These are phyloP conservation scores for Aproaerema taeniolella DNA, from an alignment of 2,888 invertebrate species.

Conservation along the genomic window DNA sequence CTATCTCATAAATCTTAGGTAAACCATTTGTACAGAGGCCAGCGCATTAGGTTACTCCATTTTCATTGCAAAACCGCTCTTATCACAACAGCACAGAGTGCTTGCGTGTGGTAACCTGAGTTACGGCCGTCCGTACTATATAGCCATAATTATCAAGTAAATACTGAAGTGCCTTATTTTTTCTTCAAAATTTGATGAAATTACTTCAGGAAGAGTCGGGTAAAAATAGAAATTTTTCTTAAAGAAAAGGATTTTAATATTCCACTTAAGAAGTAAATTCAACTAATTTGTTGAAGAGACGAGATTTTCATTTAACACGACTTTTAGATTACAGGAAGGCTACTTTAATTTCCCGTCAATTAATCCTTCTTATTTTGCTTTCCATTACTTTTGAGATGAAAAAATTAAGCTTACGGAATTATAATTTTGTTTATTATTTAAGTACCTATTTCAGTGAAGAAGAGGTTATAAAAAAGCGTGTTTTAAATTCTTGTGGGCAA, in stretches of 20 bases:
- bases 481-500: neutral
- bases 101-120: too few relatives aligned
- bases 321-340: slow-evolving; percentile 43
- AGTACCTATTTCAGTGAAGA: neutral
- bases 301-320: slow-evolving; percentile 37
- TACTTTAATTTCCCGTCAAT: slow-evolving; percentile 56
- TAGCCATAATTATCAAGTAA: too few relatives aligned
- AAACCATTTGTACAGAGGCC: too few relatives aligned
- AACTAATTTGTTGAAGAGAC: slow-evolving; percentile 39
- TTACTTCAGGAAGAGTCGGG: too few relatives aligned
- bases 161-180: too few relatives aligned
- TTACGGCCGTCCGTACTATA: too few relatives aligned
- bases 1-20: too few relatives aligned
- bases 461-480: neutral
- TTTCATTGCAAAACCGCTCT: too few relatives aligned
- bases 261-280: slow-evolving; percentile 34
- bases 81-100: too few relatives aligned
- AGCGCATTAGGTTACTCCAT: too few relatives aligned
- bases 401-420: slow-evolving; percentile 25
- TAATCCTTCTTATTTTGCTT: slow-evolving; percentile 49
- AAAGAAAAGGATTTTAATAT: slow-evolving; percentile 17
- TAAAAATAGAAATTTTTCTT: too few relatives aligned
- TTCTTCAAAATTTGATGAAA: too few relatives aligned
- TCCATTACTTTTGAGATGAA: slow-evolving; percentile 34
- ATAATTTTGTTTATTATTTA: slow-evolving; percentile 27